A percentile compares a stretch with the other conserved stretches of the same genome.
phyloP scores from a whole-genome alignment of 2,113 vertebrate genomes.

The Gracilinanus agilis region DNA sequence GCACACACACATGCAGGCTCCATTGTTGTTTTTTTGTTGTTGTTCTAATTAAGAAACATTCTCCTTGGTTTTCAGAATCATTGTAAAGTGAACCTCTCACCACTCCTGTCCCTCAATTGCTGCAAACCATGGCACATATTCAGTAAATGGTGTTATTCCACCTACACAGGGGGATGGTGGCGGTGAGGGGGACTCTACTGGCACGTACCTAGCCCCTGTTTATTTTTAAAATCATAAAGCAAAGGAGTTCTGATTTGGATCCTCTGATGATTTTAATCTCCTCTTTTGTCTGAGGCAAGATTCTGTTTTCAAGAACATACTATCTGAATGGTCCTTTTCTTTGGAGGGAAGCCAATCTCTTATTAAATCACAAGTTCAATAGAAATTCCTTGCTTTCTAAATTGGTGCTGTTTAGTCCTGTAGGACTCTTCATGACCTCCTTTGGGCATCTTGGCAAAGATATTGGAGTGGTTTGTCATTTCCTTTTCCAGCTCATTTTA shows the following conservation, averaged over 20 bases:
- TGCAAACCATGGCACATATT: not conserved
- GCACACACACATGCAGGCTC: not conserved
- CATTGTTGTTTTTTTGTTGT: not conserved
- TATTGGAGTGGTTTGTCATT: not conserved
- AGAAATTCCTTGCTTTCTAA: conserved; percentile 40
- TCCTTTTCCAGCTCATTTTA: not conserved
- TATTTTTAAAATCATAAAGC: not conserved
- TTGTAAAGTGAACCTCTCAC: not conserved
- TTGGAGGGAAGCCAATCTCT: conserved; percentile 1
- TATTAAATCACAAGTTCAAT: not conserved
- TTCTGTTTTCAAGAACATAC: not conserved
- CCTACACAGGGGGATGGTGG: too few relatives aligned
- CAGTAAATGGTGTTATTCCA: not conserved
- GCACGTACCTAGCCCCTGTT: not conserved
- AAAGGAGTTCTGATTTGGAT: not conserved
- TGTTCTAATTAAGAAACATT: not conserved
- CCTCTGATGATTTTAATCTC: not conserved
- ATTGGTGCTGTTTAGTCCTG: not conserved
- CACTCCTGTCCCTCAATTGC: not conserved
- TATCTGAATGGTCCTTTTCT: not conserved
- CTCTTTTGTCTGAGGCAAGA: conserved; percentile 4
- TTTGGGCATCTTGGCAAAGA: not conserved
- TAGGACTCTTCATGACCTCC: not conserved
- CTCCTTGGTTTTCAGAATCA: conserved; percentile 16
- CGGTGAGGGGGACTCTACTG: not conserved